These are phyloP conservation scores for Phrynosoma platyrhinos DNA, from an alignment of 2,113 vertebrate species.

Conservation along the genomic window DNA sequence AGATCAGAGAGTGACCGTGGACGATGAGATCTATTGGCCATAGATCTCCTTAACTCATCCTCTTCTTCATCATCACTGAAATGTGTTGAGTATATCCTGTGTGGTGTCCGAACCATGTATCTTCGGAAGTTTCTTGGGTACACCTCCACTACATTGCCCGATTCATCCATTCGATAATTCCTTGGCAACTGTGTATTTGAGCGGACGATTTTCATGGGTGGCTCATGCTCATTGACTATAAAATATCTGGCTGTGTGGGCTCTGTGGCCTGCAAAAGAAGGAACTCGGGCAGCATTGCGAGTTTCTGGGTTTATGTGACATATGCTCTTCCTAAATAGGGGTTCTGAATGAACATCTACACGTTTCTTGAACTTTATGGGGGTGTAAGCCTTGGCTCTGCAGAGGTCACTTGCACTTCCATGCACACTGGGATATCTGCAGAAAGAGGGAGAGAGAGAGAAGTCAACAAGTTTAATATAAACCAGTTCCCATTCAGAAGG, in stretches of 20 bases:
- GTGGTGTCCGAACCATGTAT: slow-evolving; percentile 68
- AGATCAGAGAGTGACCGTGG: slow-evolving; percentile 84
- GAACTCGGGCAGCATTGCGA: slow-evolving; percentile 44
- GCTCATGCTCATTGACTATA: slow-evolving; percentile 84
- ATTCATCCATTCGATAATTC: slow-evolving; percentile 81
- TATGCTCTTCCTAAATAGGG: slow-evolving; percentile 83
- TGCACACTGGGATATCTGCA: slow-evolving; percentile 74
- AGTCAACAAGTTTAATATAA: not conserved
- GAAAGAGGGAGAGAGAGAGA: not conserved
- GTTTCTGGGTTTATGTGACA: slow-evolving; percentile 70
- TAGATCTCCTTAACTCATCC: slow-evolving; percentile 64
- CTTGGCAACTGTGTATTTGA: slow-evolving; percentile 80
- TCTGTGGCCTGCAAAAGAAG: slow-evolving; percentile 71
- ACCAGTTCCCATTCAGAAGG: not conserved
- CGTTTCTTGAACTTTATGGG: slow-evolving; percentile 57
- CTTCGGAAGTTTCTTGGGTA: slow-evolving; percentile 81
- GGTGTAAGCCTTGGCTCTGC: slow-evolving; percentile 76
- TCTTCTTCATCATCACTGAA: slow-evolving; percentile 85
- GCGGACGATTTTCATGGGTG: slow-evolving; percentile 78
- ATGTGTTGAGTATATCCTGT: slow-evolving; percentile 76
- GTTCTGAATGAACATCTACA: slow-evolving; percentile 79
- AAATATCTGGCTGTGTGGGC: slow-evolving; percentile 82
- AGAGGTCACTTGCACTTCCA: slow-evolving; percentile 75
- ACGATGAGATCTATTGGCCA: slow-evolving; percentile 67
- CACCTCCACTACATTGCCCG: slow-evolving; percentile 79